A percentile compares a stretch with the other conserved stretches of the same genome.
Conservation (phyloP, 2,888 invertebrate species). For the Parnassius orleans region DNA sequence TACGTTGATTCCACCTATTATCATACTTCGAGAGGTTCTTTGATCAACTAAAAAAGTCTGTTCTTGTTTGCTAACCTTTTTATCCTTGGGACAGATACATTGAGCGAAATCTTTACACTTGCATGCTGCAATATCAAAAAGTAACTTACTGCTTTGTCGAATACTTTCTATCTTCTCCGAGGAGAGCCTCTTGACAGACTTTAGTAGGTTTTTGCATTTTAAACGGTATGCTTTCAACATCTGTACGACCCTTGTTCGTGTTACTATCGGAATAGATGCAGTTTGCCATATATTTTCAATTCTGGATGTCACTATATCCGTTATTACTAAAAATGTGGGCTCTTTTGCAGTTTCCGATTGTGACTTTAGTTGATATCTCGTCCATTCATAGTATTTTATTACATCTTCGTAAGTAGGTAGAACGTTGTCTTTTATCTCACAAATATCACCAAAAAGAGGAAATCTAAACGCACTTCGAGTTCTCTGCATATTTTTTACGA, state of each 20-base stretch:
- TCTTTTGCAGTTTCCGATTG: conserved; percentile 25
- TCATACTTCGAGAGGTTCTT: conserved; percentile 14
- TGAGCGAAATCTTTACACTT: conserved; percentile 29
- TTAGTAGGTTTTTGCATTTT: conserved; percentile 29
- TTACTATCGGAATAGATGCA: conserved; percentile 27
- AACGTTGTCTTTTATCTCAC: conserved; percentile 15
- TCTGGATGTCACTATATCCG: conserved; percentile 21
- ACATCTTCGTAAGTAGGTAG: conserved; percentile 10
- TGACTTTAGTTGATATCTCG: neutral
- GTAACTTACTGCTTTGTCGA: conserved; percentile 21
- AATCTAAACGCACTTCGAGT: no score
- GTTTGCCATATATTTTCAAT: conserved; percentile 29
- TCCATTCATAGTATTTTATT: no score
- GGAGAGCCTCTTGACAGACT: conserved; percentile 23
- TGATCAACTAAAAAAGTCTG: conserved; percentile 25
- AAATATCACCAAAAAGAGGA: conserved; percentile 1
- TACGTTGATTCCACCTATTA: no score
- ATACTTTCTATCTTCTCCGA: conserved; percentile 23
- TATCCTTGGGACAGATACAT: conserved; percentile 23
- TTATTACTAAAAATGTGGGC: conserved; percentile 24
- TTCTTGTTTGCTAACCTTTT: conserved; percentile 29
- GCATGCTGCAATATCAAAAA: conserved; percentile 13
- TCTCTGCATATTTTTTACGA: no score
- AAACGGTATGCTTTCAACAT: conserved; percentile 31
- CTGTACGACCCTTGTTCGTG: conserved; percentile 25